These are phyloP conservation scores for Odobenus rosmarus DNA, from an alignment of 2,113 vertebrate genomes.

Conservation along the genomic window DNA sequence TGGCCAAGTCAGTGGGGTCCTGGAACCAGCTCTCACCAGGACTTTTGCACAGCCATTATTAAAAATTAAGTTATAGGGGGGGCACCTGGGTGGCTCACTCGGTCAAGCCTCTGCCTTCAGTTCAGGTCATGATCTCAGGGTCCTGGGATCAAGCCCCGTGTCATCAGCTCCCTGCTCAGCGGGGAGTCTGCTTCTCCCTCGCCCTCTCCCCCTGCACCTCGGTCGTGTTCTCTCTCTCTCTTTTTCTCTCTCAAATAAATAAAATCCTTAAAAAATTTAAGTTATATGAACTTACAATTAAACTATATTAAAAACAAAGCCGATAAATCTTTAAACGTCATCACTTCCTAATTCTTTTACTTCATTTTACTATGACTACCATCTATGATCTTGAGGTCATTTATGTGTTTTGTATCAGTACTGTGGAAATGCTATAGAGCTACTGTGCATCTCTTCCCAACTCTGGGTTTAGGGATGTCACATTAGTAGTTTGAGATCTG, in stretches of 20 bases:
- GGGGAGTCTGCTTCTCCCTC: not conserved
- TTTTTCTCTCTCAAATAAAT: not conserved
- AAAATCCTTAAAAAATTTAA: not conserved
- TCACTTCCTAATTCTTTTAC: not conserved
- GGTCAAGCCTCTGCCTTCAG: not conserved
- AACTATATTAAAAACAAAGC: not conserved
- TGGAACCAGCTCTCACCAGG: not conserved
- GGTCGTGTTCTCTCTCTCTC: not conserved
- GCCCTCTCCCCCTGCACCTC: not conserved
- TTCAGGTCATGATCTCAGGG: not conserved
- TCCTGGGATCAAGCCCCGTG: not conserved
- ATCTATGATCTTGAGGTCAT: not conserved
- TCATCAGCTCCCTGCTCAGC: not conserved
- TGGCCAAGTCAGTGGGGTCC: not conserved
- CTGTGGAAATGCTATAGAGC: not conserved
- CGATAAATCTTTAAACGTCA: not conserved
- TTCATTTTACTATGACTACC: not conserved
- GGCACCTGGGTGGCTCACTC: not conserved
- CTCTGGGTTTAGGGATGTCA: not conserved
- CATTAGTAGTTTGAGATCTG: not conserved
- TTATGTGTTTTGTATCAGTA: not conserved
- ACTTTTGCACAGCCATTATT: not conserved
- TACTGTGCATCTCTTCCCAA: not conserved
- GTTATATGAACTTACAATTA: not conserved
- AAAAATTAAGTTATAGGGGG: not conserved